A percentile compares a stretch with the other conserved stretches of the same genome.
Evolutionary conservation across 2,113 vertebrate species (phyloP).

Genomic region (Dinomys branickii): DNA sequence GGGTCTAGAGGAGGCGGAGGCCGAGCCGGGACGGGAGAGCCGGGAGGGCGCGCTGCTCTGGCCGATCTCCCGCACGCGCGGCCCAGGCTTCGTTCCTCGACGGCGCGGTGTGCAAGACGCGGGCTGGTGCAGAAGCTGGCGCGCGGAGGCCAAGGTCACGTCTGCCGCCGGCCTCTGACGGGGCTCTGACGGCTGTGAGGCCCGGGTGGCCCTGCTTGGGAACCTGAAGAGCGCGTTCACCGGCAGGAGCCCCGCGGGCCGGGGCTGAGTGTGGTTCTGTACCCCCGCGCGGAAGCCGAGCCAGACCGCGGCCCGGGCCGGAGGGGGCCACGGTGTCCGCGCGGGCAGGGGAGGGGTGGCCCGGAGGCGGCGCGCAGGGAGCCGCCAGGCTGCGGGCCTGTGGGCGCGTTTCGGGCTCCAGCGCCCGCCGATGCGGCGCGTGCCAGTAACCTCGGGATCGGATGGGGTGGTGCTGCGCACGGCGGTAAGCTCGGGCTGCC

Average conservation of each 20-base stretch:
- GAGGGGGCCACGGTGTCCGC: neutral
- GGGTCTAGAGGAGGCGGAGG: neutral
- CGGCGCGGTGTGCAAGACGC: neutral
- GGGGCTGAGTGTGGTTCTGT: neutral
- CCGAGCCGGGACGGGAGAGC: too few species aligned
- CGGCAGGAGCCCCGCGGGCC: neutral
- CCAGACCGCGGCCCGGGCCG: neutral
- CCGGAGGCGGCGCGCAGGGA: too few species aligned
- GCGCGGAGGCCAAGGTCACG: neutral
- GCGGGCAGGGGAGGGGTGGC: too few species aligned
- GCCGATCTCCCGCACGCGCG: neutral
- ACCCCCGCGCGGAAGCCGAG: neutral
- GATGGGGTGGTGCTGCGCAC: neutral
- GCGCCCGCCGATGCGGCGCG: neutral
- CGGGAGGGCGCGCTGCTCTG: neutral
- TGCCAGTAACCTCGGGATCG: fast-evolving
- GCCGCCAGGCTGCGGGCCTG: neutral
- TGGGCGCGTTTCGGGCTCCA: neutral
- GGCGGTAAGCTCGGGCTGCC: neutral
- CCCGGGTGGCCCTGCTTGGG: fast-evolving
- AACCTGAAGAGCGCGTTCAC: neutral
- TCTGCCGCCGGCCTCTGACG: neutral
- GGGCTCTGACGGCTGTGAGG: neutral
- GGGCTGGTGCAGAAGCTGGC: neutral
- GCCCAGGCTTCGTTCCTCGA: neutral